phyloP scores from a whole-genome alignment of 2,113 vertebrate genomes.

The Perccottus glenii region DNA sequence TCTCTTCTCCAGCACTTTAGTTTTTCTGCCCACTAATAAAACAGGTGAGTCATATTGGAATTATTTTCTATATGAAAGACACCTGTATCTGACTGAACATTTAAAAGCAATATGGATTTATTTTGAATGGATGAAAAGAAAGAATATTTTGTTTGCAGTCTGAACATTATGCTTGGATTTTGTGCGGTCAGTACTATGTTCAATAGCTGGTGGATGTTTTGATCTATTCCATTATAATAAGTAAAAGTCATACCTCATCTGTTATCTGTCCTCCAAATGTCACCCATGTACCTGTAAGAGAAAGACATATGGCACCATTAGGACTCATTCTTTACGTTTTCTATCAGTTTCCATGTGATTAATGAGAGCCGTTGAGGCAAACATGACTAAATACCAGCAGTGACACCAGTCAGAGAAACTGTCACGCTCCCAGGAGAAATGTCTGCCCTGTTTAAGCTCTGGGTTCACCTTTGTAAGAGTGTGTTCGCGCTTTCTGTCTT shows the following conservation, averaged over 20 bases:
- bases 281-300: constrained; percentile 89
- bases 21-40: too few relatives aligned
- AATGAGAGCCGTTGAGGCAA: constrained; percentile 22
- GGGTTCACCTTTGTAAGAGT: constrained; percentile 25
- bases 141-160: too few relatives aligned
- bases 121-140: too few relatives aligned
- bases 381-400: constrained; percentile 35
- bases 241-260: constrained; percentile 84
- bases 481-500: constrained; percentile 19
- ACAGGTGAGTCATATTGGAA: too few relatives aligned
- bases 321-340: constrained; percentile 16
- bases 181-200: too few relatives aligned
- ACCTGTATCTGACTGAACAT: too few relatives aligned
- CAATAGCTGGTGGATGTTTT: too few relatives aligned
- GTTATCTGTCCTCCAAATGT: constrained; percentile 94
- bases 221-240: not conserved
- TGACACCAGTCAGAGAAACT: constrained; percentile 11
- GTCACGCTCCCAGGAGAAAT: constrained; percentile 31
- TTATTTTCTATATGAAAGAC: too few relatives aligned
- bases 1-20: too few relatives aligned
- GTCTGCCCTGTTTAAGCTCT: constrained; percentile 25
- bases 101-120: too few relatives aligned
- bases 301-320: constrained; percentile 26
- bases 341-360: constrained; percentile 5
- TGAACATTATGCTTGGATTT: too few relatives aligned